Evolutionary conservation across 2,888 invertebrate genomes (phyloP), one percentile per base, ranked within the genome.

Genomic region (Zygaena filipendulae): DNA sequence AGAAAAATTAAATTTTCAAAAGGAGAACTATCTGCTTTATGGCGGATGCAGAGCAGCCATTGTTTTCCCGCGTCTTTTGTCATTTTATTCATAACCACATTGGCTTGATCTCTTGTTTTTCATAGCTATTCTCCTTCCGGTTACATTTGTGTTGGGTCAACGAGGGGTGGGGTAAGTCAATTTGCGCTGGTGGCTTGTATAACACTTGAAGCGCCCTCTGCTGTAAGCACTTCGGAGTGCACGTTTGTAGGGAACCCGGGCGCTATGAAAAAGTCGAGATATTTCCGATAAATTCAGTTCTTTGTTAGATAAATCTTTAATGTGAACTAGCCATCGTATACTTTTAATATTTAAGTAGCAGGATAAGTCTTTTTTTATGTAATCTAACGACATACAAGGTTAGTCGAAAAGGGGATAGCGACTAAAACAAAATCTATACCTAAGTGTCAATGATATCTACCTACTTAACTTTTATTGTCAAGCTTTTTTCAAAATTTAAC

Each of bases 61-160:
- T 68, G 67, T 67, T 62, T 45, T 53, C 47, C 43, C 44, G 46
- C 48, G 56, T 45, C 68, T 67, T 66, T 68, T 68, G 67, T 66
- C 47, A 47, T 45, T 38, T 33, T 36, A n/a, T n/a, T 27, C 25
- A 25, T 33, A 41, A 35, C 67, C 60, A 59, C 36, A 36, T n/a
- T 38, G 35, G 24, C 33, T 36, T 43, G 66, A 50, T 27, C 56
- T 39, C 33, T 30, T 29, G 25, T 36, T 40, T 41, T 43, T 40
- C 42, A 47, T 42, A 39, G 35, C 32, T 19, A 25, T 13, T 27
- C 44, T 39, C 39, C 44, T 40, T 43, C 44, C 40, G 38, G 34
- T 29, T 39, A 38, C 36, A 35, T 42, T 47, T 47, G 39, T 38
- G 35, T 41, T 32, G 38, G 35, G 33, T 12, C 23, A 11, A 21